Base-by-base conservation (phyloP, 2,113 vertebrate genomes). In the Dunckerocampus dactyliophorus region DNA sequence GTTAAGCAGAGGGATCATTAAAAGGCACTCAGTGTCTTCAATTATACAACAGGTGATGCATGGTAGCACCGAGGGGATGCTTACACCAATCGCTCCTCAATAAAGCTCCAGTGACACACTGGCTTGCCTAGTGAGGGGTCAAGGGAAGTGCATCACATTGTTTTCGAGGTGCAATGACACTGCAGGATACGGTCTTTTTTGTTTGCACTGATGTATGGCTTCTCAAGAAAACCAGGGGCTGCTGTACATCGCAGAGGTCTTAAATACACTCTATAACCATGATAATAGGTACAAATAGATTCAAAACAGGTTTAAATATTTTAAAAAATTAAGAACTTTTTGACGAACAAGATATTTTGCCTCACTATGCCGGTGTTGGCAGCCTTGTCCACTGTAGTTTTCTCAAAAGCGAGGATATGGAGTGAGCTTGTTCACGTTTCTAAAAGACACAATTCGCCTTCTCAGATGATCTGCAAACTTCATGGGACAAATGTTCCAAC, bases 1-100 rank as follows among this genome's bases (percentile, higher is more conserved):
- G 85, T 83, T 76, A 77, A 79, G 59, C 70, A 75, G 68, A 47
- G 66, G 62, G 63, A 76, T 86, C 85, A 85, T 87, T 86, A 86
- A 74, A 59, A 74, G 75, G 71, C 77, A 67, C 65, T 80, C 71
- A 81, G 71, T 67, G 72, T 80, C 82, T 80, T 86, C 79, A 87
- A 83, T 87, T 88, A 86, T 87, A 84, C 76, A 86, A 77, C 75
- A 85, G 77, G 77, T 85, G 80, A 89, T 83, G 75, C 76, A 84
- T 85, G 72, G 77, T 62, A 39, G 62, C 65, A 59, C 34, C 60
- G 73, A 77, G 61, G 77, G 63, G 73, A 80, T 81, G 71, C 76
- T 76, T 72, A 66, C 73, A 73, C 74, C 78, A 81, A 74, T 69
- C 76, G 75, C 74, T 82, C 71, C 74, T 72, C 71, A 74, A 82